Evolutionary conservation across 2,888 invertebrate genomes (phyloP), one percentile per base, ranked within the genome.

Genomic region (Sarcophaga caerulescens): DNA sequence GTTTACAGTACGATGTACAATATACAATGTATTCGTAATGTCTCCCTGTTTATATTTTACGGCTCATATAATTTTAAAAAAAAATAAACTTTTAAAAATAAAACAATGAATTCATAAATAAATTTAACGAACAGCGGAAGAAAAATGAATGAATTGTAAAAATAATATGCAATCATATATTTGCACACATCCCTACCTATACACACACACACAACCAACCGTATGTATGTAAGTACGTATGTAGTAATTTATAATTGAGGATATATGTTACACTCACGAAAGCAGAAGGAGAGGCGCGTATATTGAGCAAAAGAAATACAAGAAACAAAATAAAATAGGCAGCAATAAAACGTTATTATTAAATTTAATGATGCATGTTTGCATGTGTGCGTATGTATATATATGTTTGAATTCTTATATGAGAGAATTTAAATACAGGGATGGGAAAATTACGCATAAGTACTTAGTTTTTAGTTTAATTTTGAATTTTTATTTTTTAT

Each of bases 301-400:
- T 21, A 62, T 59, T 65, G 17, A 35, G 63, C 63, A 65, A 21
- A 73, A 45, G 19, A 23, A 19, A 35, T 71, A 52, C 17, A 66
- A 68, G 21, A 68, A 47, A 23, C 25, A 44, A 63, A 52, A 52
- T 25, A 62, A 63, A 83, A 85, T 63, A 81, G 73, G 69, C 73
- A 84, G 47, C 78, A 79, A 74, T 63, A 73, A 79, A 14, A 74
- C 57, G 19, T 79, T 66, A 70, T 79, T 75, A 85, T 85, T 79
- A 71, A 79, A 79, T 75, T 81, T 75, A 85, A 85, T 81, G 57
- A 76, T 84, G 71, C 66, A 60, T 76, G 59, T 52, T 62, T 74
- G 23, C 65, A 17, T 77, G 25, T 10, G n/a, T 3, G 21, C 52
- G 66, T 63, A 62, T 69, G 65, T 65, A 69, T n/a, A n/a, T n/a